Evolutionary conservation across 2,113 vertebrate species (phyloP), one percentile per base, ranked within the genome.

Genomic region (Australoheros scitulus): DNA sequence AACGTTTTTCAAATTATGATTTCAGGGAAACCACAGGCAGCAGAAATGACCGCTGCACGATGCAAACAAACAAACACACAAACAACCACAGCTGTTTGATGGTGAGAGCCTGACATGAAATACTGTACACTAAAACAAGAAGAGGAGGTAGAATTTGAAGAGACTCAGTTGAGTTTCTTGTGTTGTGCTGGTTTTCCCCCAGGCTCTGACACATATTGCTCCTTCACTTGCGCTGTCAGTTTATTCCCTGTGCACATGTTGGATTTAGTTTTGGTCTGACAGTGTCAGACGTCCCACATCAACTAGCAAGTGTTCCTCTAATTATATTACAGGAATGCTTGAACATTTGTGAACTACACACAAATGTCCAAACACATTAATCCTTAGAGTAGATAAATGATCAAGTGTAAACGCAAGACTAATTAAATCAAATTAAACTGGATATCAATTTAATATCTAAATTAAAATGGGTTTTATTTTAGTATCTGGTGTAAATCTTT

Each of bases 161-260:
- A 18, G 59, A 64, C 76, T 77, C 64, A 6, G 11, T 58, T 9
- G 50, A 63, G 58, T 77, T 86, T 38, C 36, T 20, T 11, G 77
- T 85, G 78, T 86, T 24, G 56, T 55, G 2, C 20, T 68, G 77
- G 47, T 85, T 82, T 7, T 77, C 86, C 86, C 89, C 79, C 79
- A 76, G 91, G 91, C 87, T 81, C 68, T 79, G 89, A 87, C 89
- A 92, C 83, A 79, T 83, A 81, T 87, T 63, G 38, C 74, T 81
- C 75, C 79, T 76, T 86, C 79, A 77, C 41, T 59, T 17, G 32
- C 75, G 77, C 56, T 41, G 76, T 72, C 87, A 74, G 83, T 74
- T 81, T 76, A 86, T 79, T 84, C 81, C 85, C 79, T 13, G 17
- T 63, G 61, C 61, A 72, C 77, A 7, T 41, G 72, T 55, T 65